Base-by-base conservation (phyloP, 2,113 vertebrate species). In the Spea bombifrons region DNA sequence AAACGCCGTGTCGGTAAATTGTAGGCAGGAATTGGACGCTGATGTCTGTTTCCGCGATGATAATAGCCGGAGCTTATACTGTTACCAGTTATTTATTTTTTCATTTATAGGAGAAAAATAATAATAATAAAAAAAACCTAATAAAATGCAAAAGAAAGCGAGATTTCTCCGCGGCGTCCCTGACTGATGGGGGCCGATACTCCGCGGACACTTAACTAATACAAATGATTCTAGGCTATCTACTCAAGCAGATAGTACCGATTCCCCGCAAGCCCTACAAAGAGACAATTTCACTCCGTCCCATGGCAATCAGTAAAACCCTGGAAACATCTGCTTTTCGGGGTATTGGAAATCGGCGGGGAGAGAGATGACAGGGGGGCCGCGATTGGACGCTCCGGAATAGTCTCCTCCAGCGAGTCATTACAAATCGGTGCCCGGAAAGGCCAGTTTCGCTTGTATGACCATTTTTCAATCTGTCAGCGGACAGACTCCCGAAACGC, bases 401-500 rank as follows among this genome's bases (percentile, higher is more conserved):
- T 0, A 3, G 59, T 73, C 8, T 82, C 83, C 85, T 84, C 81
- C 75, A 85, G 76, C 7, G n/a, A 53, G 64, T 83, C 82, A 75
- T 73, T 50, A 46, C 53, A 82, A 81, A 72, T 16, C 1, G 9
- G 17, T 74, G 80, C 83, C 84, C 4, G 0, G 47, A 64, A 82
- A 86, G 84, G 84, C 82, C 85, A 76, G 79, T 82, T 43, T 7
- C 61, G 64, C 81, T 77, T 84, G 71, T 65, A 76, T 8, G 67
- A 7, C 46, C 80, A 72, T 85, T 84, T 87, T 78, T 88, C 83
- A 83, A 44, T 73, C 53, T 88, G 85, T 88, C 85, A 73, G 43
- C 5, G 0, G 30, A 7, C 71, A 83, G 67, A 75, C 75, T 81
- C 30, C 30, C 82, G 66, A 69, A 74, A 81, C 81, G 83, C 82